These are phyloP conservation scores for Drosophila arizonae DNA, from an alignment of 1,140 invertebrate species.

Conservation along the genomic window DNA sequence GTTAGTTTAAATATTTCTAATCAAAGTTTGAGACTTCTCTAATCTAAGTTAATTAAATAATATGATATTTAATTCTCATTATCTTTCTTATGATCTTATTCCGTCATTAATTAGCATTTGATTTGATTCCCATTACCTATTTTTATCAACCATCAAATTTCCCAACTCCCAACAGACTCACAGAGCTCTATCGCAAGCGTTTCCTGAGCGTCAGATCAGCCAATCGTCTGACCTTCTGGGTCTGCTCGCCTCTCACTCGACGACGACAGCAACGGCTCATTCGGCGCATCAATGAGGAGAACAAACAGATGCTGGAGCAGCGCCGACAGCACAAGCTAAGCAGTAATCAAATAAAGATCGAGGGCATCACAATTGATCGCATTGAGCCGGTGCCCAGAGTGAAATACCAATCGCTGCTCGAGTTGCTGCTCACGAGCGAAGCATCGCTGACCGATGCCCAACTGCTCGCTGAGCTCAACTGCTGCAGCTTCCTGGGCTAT, in stretches of 20 bases:
- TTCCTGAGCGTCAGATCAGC: constrained; percentile 57
- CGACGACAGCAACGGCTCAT: constrained; percentile 50
- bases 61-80: too few species aligned
- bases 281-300: constrained; percentile 41
- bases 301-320: constrained; percentile 32
- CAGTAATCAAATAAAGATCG: not conserved
- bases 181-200: constrained; percentile 54
- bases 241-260: constrained; percentile 45
- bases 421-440: constrained; percentile 24
- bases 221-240: constrained; percentile 52
- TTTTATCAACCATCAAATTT: not conserved
- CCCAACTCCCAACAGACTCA: constrained; percentile 21
- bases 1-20: too few species aligned
- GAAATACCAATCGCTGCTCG: constrained; percentile 38
- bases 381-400: constrained; percentile 4
- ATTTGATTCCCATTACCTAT: not conserved
- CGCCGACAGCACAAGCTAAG: not conserved
- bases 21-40: too few species aligned
- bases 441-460: constrained; percentile 23
- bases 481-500: constrained; percentile 60
- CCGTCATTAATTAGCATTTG: too few species aligned
- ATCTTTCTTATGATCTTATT: too few species aligned
- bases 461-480: constrained; percentile 51
- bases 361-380: constrained; percentile 9
- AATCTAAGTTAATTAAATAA: too few species aligned